Base-by-base conservation (phyloP, 2,797 vertebrate species). In the Sebastiscus tertius region DNA sequence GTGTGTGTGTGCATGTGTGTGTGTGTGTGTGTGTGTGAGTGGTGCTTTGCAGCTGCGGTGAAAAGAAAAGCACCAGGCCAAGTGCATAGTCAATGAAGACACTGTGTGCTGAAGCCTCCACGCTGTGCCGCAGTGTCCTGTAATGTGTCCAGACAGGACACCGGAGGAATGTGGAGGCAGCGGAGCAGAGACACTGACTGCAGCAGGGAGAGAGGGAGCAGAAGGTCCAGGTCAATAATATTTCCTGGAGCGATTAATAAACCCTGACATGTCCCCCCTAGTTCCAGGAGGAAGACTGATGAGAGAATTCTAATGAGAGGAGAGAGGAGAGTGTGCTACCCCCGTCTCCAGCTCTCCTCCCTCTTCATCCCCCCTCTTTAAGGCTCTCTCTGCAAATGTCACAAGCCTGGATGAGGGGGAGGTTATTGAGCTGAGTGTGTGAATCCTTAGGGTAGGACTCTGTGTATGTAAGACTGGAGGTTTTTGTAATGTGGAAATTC, bases 171-270 rank as follows among this genome's bases (percentile, higher is more conserved):
- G 91, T 88, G 83, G 76, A 87, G 84, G 88, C 83, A 72, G 87
- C 80, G 26, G 87, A 86, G 83, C 82, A 79, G 76, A 89, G 92
- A 87, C 83, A 82, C 52, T n/a, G 75, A 75, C 84, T 81, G 86
- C 90, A 89, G 89, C 76, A 39, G 58, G 56, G 67, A 83, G 77
- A 87, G 85, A 42, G 75, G 70, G 82, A 87, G 87, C 92, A 93
- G 87, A 91, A 87, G 92, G 91, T 92, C 87, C 79, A 22, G 90
- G 92, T 94, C 94, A 93, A 94, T 94, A 93, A 92, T 93, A 91
- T 85, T 92, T 95, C 91, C 90, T 81, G 83, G 88, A 81, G 88
- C 84, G 78, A 95, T 95, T 95, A 94, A 95, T 95, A 95, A 95
- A 94, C 87, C 86, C 82, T 79, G 89, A 89, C 92, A 82, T 93